phyloP scores from a whole-genome alignment of 1,140 invertebrate species.

The Tyrophagus putrescentiae region DNA sequence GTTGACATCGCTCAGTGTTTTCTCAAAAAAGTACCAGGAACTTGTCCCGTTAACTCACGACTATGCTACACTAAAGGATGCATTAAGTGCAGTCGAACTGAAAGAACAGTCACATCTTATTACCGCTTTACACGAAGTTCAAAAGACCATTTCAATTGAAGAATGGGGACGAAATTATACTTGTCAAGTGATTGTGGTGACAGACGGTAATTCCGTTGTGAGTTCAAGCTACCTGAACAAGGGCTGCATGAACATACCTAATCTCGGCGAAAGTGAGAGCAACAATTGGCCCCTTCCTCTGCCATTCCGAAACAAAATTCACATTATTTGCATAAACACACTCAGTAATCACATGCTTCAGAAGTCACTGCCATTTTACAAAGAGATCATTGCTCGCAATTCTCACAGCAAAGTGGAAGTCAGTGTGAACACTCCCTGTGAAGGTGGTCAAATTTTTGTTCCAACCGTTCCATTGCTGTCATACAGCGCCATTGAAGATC shows the following conservation, averaged over 20 bases:
- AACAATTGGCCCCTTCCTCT: slow-evolving; percentile 51
- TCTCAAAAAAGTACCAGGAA: too few species aligned
- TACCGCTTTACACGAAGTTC: slow-evolving; percentile 54
- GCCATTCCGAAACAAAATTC: slow-evolving; percentile 61
- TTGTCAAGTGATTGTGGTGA: slow-evolving; percentile 50
- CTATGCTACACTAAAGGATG: slow-evolving; percentile 55
- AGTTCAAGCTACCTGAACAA: slow-evolving; percentile 23
- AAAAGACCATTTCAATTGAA: slow-evolving; percentile 52
- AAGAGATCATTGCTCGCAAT: slow-evolving; percentile 40
- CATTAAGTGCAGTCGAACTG: slow-evolving; percentile 54
- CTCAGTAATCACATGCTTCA: slow-evolving; percentile 32
- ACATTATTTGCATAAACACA: slow-evolving; percentile 49
- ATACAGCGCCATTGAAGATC: slow-evolving; percentile 44
- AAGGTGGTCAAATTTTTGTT: slow-evolving; percentile 45
- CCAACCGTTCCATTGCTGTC: slow-evolving; percentile 42
- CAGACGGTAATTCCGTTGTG: slow-evolving; percentile 46
- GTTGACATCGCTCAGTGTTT: slow-evolving; percentile 67
- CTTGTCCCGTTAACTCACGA: slow-evolving; percentile 72
- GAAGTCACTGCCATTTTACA: slow-evolving; percentile 35
- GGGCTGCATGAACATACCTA: too few species aligned
- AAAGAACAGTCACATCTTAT: slow-evolving; percentile 70
- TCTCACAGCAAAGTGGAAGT: not conserved
- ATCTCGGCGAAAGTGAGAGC: slow-evolving; percentile 20
- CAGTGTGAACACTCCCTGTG: slow-evolving; percentile 6
- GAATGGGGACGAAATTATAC: slow-evolving; percentile 70